These are phyloP conservation scores for Cremastobaeus sp. DNA, from an alignment of 2,888 invertebrate genomes.

Conservation along the genomic window DNA sequence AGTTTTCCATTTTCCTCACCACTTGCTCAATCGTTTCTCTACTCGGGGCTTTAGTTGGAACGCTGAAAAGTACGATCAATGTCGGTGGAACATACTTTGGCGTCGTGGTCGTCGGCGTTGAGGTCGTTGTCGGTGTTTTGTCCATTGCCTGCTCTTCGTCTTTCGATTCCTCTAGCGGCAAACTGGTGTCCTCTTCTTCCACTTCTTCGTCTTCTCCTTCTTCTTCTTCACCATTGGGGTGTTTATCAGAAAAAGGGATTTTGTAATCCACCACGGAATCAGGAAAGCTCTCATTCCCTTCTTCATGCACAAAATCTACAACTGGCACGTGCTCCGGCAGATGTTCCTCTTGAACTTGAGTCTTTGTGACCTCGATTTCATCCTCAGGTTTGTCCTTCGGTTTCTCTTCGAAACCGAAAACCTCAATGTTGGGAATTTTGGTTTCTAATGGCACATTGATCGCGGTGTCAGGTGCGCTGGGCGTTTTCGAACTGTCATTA, in stretches of 20 bases:
- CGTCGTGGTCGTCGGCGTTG: slow-evolving; percentile 21
- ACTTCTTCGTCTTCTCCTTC: slow-evolving; percentile 13
- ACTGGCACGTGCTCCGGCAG: slow-evolving; percentile 63
- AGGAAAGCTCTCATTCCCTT: slow-evolving; percentile 64
- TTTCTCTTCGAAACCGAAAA: slow-evolving; percentile 5
- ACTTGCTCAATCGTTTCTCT: slow-evolving; percentile 10
- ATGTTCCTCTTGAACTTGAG: slow-evolving; percentile 41
- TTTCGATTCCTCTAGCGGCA: slow-evolving; percentile 8
- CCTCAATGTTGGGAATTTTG: not conserved
- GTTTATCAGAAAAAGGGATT: slow-evolving; percentile 60
- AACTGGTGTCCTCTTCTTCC: not conserved
- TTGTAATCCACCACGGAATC: slow-evolving; percentile 69
- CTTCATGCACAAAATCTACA: slow-evolving; percentile 67
- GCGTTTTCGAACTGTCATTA: no score
- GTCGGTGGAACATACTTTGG: slow-evolving; percentile 19
- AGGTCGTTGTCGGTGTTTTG: slow-evolving; percentile 1
- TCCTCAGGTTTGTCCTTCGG: not conserved
- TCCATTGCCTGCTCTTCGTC: slow-evolving; percentile 36
- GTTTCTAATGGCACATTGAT: not conserved
- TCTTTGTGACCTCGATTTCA: not conserved
- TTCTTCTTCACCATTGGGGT: no score
- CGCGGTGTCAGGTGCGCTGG: not conserved
- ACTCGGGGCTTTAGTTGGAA: slow-evolving; percentile 65
- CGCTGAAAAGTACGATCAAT: slow-evolving; percentile 64
- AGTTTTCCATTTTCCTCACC: slow-evolving; percentile 56